Base-by-base conservation (phyloP, 2,797 vertebrate genomes). In the Pipistrellus kuhlii region DNA sequence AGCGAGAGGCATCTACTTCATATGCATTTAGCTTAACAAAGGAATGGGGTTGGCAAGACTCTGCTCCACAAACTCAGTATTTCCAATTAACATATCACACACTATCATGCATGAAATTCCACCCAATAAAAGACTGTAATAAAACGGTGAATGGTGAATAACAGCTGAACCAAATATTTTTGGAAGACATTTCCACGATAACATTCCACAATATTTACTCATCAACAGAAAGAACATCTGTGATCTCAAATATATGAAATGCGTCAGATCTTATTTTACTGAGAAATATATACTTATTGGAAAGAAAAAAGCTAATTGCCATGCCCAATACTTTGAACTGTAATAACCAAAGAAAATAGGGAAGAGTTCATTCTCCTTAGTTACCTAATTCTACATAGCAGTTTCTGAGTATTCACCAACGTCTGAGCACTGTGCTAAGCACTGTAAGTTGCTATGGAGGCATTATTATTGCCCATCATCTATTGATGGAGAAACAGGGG, bases 141-240 rank as follows among this genome's bases (percentile, higher is more conserved):
- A 48, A 96, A 94, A 96, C 83, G 90, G 85, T 3, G 14, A 97
- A 87, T 14, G 96, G 97, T 87, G 96, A 91, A 93, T 96, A 97
- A 96, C 35, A 68, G 86, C 96, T 88, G 95, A 97, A 93, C 75
- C 20, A 85, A 93, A 97, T 96, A 51, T 95, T 90, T 95, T 96
- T 98, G 96, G 95, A 96, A 96, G 95, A 76, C 88, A 62, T 95
- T 98, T 97, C 97, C 96, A 96, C 92, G 91, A 73, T 20, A 95
- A 95, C 97, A 97, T 97, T 97, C 98, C 97, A 95, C 95, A 98
- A 96, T 96, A 95, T 98, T 97, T 97, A 80, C 95, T 98, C 90
- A 90, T 92, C 97, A 97, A 96, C 97, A 97, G 97, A 97, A 97
- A 97, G 97, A 96, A 96, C 96, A 98, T 98, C 97, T 98, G 98